These are phyloP conservation scores for Melanerpes formicivorus DNA, from an alignment of 2,113 vertebrate species.

Conservation along the genomic window DNA sequence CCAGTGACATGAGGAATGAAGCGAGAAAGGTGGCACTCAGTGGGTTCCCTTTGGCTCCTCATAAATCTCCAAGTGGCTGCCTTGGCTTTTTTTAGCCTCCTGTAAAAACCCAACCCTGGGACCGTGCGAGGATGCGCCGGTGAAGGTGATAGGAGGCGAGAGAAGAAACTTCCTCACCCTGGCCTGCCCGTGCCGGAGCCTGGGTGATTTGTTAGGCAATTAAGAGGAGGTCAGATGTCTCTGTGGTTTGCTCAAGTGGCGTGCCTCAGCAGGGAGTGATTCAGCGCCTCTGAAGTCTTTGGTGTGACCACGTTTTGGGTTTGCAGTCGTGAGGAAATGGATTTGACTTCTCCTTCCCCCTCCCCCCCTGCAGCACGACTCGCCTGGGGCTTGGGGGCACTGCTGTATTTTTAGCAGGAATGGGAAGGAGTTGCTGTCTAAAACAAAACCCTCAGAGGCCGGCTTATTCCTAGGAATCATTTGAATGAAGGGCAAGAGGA, in stretches of 20 bases:
- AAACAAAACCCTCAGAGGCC: neutral
- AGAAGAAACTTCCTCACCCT: neutral
- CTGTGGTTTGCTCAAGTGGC: neutral
- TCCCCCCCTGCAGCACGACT: neutral
- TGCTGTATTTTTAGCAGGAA: neutral
- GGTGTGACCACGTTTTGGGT: neutral
- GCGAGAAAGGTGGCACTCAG: neutral
- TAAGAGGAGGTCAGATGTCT: neutral
- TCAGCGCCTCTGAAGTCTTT: neutral
- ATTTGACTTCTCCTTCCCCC: neutral
- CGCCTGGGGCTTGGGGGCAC: neutral
- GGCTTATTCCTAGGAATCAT: neutral
- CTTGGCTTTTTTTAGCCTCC: constrained; percentile 22
- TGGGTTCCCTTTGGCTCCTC: constrained; percentile 4
- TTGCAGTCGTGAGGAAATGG: neutral
- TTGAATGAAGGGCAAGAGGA: neutral
- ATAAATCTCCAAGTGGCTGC: constrained; percentile 49
- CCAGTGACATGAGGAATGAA: neutral
- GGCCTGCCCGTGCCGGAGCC: neutral
- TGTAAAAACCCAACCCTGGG: constrained; percentile 42
- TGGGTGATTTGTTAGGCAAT: constrained; percentile 43
- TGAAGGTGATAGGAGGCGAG: constrained; percentile 22
- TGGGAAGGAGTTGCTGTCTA: neutral
- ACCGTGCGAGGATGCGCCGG: neutral
- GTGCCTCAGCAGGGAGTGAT: neutral